Conservation (phyloP, 2,797 vertebrate genomes). For the Lutjanus argentimaculatus region DNA sequence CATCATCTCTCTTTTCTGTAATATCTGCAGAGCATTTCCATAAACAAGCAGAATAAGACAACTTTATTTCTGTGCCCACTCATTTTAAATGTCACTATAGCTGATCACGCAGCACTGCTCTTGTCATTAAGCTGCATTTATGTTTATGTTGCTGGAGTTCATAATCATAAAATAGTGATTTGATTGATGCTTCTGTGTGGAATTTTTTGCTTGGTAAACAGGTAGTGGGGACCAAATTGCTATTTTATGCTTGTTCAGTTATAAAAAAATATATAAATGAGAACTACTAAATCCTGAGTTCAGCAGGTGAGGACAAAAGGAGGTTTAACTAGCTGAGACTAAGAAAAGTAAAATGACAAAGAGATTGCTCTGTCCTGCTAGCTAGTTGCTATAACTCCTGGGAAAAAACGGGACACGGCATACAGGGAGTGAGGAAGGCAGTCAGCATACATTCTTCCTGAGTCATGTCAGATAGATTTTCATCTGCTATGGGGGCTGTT, state of each 20-base stretch:
- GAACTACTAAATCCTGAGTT: background rate
- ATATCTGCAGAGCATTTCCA: background rate
- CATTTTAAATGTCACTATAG: background rate
- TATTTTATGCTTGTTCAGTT: background rate
- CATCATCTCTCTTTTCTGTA: background rate
- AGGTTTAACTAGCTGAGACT: constrained; percentile 4
- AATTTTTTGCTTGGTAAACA: background rate
- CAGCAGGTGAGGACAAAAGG: background rate
- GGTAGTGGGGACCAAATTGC: background rate
- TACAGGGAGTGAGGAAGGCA: too few species aligned
- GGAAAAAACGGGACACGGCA: too few species aligned
- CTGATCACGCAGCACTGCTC: background rate
- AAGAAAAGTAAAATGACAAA: too few species aligned
- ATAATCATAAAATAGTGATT: background rate
- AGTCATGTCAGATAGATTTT: too few species aligned
- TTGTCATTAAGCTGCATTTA: background rate
- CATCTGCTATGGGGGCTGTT: too few species aligned
- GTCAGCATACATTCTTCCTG: too few species aligned
- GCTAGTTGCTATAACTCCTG: too few species aligned
- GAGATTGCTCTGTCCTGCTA: too few species aligned
- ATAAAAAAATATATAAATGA: background rate
- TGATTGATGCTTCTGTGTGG: background rate
- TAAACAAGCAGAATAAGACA: background rate
- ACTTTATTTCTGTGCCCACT: background rate
- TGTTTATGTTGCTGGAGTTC: background rate